Evolutionary conservation across 2,797 vertebrate species (phyloP).

Genomic region (Coreius guichenoti): DNA sequence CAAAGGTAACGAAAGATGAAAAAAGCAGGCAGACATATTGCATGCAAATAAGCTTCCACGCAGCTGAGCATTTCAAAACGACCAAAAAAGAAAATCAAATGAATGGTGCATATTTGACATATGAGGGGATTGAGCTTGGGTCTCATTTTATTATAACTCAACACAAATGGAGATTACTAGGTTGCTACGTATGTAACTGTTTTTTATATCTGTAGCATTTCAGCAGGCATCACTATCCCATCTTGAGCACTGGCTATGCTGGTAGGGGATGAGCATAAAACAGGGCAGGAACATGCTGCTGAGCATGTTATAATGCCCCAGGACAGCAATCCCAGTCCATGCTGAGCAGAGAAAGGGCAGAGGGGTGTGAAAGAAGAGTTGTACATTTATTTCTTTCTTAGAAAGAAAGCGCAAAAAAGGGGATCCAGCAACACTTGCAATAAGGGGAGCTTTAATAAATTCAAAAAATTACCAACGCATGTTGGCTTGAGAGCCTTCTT

Average conservation of each 20-base stretch:
- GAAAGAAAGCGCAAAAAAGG: neutral
- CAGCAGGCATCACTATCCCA: conserved; percentile 40
- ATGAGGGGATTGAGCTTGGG: conserved; percentile 30
- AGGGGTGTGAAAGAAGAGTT: neutral
- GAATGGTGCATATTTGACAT: conserved; percentile 24
- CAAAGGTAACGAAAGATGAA: conserved; percentile 63
- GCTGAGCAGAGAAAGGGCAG: conserved; percentile 32
- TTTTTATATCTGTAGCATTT: conserved; percentile 22
- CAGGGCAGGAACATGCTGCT: conserved; percentile 72
- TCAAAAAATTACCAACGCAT: too few relatives aligned
- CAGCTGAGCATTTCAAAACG: conserved; percentile 49
- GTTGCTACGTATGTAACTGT: conserved; percentile 23
- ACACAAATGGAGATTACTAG: conserved; percentile 27
- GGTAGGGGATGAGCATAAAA: conserved; percentile 71
- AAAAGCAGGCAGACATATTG: conserved; percentile 77
- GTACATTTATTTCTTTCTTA: neutral
- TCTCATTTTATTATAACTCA: conserved; percentile 19
- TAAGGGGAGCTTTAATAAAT: too few relatives aligned
- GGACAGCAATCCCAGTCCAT: conserved; percentile 66
- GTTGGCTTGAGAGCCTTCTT: too few relatives aligned
- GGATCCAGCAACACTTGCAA: too few relatives aligned
- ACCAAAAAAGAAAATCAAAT: conserved; percentile 24
- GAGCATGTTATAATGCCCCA: conserved; percentile 73
- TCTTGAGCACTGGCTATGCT: conserved; percentile 24
- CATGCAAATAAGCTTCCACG: conserved; percentile 77